These are phyloP conservation scores for Sebastes fasciatus DNA, from an alignment of 2,113 vertebrate genomes.

Conservation along the genomic window DNA sequence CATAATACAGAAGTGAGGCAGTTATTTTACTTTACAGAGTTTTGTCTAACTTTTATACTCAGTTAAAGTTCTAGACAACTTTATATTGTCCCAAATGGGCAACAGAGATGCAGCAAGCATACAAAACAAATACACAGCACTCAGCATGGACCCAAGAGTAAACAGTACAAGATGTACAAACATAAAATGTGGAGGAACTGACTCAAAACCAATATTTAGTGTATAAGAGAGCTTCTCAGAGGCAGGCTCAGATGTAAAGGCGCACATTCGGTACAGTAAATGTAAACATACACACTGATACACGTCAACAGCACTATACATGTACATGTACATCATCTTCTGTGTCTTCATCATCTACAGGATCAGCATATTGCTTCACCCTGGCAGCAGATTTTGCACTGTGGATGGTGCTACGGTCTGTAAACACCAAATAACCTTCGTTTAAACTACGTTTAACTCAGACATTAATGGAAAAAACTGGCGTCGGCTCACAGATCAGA, in stretches of 20 bases:
- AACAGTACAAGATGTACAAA: slow-evolving; percentile 33
- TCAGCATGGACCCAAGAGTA: slow-evolving; percentile 11
- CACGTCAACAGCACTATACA: neutral
- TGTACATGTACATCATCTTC: neutral
- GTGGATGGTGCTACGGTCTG: neutral
- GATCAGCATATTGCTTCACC: neutral
- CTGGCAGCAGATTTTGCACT: too few relatives aligned
- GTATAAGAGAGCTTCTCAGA: slow-evolving; percentile 12
- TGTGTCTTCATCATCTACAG: neutral
- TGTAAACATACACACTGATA: neutral
- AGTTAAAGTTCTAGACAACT: neutral
- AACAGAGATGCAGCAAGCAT: slow-evolving; percentile 16
- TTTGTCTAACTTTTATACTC: slow-evolving; percentile 4
- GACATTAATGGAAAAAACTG: neutral
- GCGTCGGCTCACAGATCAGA: neutral
- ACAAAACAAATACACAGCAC: slow-evolving; percentile 14
- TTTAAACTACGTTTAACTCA: neutral
- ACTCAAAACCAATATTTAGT: slow-evolving; percentile 30
- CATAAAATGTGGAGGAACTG: neutral
- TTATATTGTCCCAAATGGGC: slow-evolving; percentile 19
- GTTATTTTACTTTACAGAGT: neutral
- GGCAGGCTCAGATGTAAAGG: neutral
- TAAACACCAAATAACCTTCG: neutral
- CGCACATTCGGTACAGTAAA: neutral
- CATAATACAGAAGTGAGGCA: neutral